A percentile compares a stretch with the other conserved stretches of the same genome.
phyloP scores from a whole-genome alignment of 2,888 invertebrate genomes.

The Pterostichus madidus region DNA sequence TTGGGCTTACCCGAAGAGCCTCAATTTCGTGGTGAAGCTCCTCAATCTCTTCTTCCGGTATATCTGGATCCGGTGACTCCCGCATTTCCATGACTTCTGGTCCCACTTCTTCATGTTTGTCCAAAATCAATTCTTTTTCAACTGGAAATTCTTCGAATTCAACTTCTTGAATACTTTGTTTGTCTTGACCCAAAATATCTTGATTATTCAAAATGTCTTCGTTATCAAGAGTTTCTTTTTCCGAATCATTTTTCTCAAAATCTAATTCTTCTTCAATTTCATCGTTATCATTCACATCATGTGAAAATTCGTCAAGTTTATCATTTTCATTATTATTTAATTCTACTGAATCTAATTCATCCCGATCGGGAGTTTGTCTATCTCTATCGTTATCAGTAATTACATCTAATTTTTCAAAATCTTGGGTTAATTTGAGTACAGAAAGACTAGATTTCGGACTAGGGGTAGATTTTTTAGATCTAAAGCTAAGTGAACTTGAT shows the following conservation, averaged over 20 bases:
- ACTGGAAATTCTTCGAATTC: not conserved
- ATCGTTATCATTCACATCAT: conserved; percentile 47
- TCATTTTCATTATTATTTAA: conserved; percentile 48
- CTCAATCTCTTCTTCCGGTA: conserved; percentile 75
- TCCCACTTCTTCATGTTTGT: conserved; percentile 49
- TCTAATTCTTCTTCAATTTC: conserved; percentile 48
- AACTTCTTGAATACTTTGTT: not conserved
- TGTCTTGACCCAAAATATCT: conserved; percentile 28
- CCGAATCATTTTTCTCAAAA: conserved; percentile 40
- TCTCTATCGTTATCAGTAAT: conserved; percentile 48
- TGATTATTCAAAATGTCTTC: conserved; percentile 17
- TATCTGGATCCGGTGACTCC: conserved; percentile 71
- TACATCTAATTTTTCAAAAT: conserved; percentile 57
- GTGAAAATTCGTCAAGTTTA: conserved; percentile 19
- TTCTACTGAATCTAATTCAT: conserved; percentile 38
- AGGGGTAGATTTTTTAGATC: conserved; percentile 64
- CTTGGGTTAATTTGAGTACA: conserved; percentile 48
- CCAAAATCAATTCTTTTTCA: conserved; percentile 28
- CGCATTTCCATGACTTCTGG: conserved; percentile 64
- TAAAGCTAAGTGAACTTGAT: conserved; percentile 64
- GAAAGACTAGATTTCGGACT: conserved; percentile 59
- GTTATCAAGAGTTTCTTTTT: conserved; percentile 40
- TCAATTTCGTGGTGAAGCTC: conserved; percentile 74
- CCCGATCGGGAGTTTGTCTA: conserved; percentile 17
- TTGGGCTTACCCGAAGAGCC: conserved; percentile 74